Evolutionary conservation across 2,113 vertebrate genomes (phyloP), one percentile per base, ranked within the genome.

Genomic region (Gadus chalcogrammus): DNA sequence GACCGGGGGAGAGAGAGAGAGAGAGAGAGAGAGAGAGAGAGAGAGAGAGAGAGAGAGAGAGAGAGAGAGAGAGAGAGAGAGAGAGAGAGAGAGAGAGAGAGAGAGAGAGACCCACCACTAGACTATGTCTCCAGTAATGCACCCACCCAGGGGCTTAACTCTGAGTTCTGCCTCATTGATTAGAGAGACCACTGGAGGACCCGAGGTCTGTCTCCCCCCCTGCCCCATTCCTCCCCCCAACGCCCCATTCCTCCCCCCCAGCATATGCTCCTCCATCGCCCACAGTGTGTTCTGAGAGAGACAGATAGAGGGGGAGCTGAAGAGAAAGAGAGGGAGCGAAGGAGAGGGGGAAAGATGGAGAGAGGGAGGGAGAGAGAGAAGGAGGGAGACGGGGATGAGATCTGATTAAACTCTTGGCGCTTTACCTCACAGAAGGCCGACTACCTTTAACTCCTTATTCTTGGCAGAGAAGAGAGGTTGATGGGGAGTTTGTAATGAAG

Each of bases 111-210:
- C 38, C 38, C 2, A 24, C 74, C 78, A 74, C 38, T 65, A 69
- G 71, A 80, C 80, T 66, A 78, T 79, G 80, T 69, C 74, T 83
- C 79, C 81, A 80, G 24, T 66, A 31, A 20, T 31, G 68, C 64
- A 35, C 69, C 62, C 76, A 15, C 69, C 70, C 81, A 74, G 56
- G 12, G 69, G 28, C 27, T 64, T 16, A 27, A 38, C 63, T 15
- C 28, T 42, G 16, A 31, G 17, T 27, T 74, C 79, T 48, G 53
- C 69, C 65, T 75, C 3, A 0, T n/a, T 63, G 68, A 75, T 67
- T 64, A 24, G 65, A n/a, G 48, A 12, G 48, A 24, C 42, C 55
- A 9, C 15, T 15, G 15, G 52, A 9, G 15, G 52, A 12, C 9
- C 52, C 15, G 15, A 55, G 8, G 8, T 15, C 52, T 15, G 22